phyloP scores from a whole-genome alignment of 2,888 invertebrate genomes.

The Phyto melanocephala region DNA sequence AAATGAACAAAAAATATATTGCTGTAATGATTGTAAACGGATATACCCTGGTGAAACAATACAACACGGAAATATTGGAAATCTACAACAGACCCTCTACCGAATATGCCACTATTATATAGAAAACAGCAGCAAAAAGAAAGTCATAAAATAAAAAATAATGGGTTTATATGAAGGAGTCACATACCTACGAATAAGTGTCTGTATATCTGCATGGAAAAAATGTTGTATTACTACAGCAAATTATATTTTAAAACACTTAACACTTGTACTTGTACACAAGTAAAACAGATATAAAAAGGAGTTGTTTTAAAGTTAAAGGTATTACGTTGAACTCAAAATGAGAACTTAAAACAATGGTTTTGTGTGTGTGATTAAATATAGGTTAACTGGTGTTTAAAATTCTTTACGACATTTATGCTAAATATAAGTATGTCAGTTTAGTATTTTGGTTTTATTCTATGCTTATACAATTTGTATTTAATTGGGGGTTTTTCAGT shows the following conservation, averaged over 20 bases:
- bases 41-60: constrained; percentile 32
- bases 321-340: constrained; percentile 46
- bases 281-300: neutral
- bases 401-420: constrained; percentile 15
- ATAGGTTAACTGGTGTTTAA: constrained; percentile 41
- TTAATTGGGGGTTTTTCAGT: no score
- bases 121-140: neutral
- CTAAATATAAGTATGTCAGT: no score
- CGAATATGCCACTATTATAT: neutral
- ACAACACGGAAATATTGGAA: constrained; percentile 46
- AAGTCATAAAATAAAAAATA: constrained; percentile 22
- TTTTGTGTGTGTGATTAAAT: constrained; percentile 10
- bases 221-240: constrained; percentile 42
- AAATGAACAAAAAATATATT: constrained; percentile 2
- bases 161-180: constrained; percentile 20
- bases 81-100: neutral
- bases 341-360: constrained; percentile 35
- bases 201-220: neutral
- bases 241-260: constrained; percentile 45
- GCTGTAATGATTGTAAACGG: constrained; percentile 44
- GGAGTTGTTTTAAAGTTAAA: constrained; percentile 37
- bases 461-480: no score
- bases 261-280: neutral
- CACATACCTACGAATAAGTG: neutral
- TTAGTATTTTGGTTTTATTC: no score